Conservation (phyloP, 1,140 invertebrate species). For the Aphidius ervi region DNA sequence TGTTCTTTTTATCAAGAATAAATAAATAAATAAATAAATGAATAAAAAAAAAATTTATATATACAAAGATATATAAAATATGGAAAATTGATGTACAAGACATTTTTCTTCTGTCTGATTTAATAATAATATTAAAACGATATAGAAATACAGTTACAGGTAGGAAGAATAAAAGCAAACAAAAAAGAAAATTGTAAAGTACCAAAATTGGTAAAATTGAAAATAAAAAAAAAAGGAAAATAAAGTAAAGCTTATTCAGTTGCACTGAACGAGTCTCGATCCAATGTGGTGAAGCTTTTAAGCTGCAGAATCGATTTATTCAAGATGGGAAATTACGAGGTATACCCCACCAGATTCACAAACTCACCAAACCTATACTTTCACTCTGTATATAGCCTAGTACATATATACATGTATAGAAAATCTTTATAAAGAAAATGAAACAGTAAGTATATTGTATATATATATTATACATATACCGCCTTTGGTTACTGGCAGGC, state of each 20-base stretch:
- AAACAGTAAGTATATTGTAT: not conserved
- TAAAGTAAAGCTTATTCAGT: constrained; percentile 14
- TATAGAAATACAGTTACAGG: too few relatives aligned
- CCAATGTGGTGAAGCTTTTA: constrained; percentile 10
- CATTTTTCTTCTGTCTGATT: too few relatives aligned
- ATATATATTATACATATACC: constrained; percentile 12
- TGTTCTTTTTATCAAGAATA: too few relatives aligned
- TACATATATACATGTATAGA: too few relatives aligned
- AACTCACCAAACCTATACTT: not conserved
- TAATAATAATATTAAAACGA: too few relatives aligned
- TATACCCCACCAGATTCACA: constrained; percentile 7
- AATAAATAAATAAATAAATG: too few relatives aligned
- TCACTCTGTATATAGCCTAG: not conserved
- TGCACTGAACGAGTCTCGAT: not conserved
- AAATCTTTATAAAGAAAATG: too few relatives aligned
- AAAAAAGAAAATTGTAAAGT: not conserved
- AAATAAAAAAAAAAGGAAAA: not conserved
- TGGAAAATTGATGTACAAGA: too few relatives aligned
- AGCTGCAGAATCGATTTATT: constrained; percentile 25
- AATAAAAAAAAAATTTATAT: too few relatives aligned
- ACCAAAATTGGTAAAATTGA: not conserved
- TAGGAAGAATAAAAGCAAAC: too few relatives aligned
- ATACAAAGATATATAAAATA: too few relatives aligned
- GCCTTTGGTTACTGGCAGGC: constrained; percentile 14
- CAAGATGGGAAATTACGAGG: constrained; percentile 24